Conservation (phyloP, 2,888 invertebrate species). For the Molorchus minor region DNA sequence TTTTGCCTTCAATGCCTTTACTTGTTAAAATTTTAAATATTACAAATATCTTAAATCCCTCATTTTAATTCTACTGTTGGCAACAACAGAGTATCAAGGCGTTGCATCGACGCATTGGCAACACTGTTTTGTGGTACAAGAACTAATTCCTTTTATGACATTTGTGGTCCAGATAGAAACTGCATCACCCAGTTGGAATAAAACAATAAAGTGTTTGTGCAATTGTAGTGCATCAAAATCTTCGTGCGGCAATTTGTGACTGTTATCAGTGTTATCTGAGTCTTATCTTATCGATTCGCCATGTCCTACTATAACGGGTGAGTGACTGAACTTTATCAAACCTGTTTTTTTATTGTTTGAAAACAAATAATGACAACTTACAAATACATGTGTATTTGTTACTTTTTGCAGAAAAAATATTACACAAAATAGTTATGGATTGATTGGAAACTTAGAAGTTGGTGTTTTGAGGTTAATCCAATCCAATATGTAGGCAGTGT, state of each 20-base stretch:
- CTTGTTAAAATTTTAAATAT: too few species aligned
- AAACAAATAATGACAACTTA: slow-evolving; percentile 5
- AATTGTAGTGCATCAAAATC: slow-evolving; percentile 14
- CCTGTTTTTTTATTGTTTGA: neutral
- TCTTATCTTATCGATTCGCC: slow-evolving; percentile 22
- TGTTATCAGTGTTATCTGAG: slow-evolving; percentile 29
- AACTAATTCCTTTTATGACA: slow-evolving; percentile 30
- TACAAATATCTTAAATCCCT: too few species aligned
- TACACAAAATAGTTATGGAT: too few species aligned
- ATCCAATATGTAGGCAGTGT: too few species aligned
- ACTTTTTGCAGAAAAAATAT: too few species aligned
- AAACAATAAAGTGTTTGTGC: slow-evolving; percentile 25
- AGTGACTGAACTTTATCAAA: slow-evolving; percentile 26
- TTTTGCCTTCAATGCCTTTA: too few species aligned
- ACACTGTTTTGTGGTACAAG: slow-evolving; percentile 10
- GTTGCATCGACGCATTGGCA: slow-evolving; percentile 12
- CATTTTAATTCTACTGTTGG: too few species aligned
- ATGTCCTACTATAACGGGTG: slow-evolving; percentile 41
- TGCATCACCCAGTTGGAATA: slow-evolving; percentile 19
- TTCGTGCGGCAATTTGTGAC: slow-evolving; percentile 15
- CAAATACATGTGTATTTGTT: too few species aligned
- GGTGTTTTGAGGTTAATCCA: too few species aligned
- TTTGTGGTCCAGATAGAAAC: slow-evolving; percentile 37
- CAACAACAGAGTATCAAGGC: too few species aligned
- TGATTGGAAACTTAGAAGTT: too few species aligned